Evolutionary conservation across 2,888 invertebrate genomes (phyloP).

Genomic region (Drosophila melanocephala): DNA sequence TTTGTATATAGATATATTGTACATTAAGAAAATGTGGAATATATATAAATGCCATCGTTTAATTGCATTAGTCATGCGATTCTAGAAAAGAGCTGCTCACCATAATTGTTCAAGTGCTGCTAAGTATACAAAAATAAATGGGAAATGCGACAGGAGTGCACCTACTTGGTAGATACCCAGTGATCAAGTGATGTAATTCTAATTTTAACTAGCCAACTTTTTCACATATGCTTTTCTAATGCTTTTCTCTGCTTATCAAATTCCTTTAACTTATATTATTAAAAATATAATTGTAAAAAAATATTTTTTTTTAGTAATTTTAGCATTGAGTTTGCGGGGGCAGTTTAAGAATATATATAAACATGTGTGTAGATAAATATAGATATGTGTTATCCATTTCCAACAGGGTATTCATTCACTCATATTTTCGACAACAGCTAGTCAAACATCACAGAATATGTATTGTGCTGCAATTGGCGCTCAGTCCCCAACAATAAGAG

Average conservation of each 20-base stretch:
- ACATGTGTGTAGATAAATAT: neutral
- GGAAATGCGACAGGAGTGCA: neutral
- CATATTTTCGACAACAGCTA: neutral
- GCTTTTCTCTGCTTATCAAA: neutral
- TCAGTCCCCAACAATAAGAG: neutral
- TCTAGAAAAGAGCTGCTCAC: constrained; percentile 18
- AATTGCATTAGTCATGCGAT: constrained; percentile 50
- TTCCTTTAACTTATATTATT: neutral
- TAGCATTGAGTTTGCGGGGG: neutral
- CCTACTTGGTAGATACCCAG: neutral
- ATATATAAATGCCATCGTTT: constrained; percentile 15
- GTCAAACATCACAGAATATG: constrained; percentile 9
- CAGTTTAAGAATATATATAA: too few relatives aligned
- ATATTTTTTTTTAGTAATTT: neutral
- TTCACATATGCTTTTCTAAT: neutral
- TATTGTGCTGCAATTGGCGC: neutral
- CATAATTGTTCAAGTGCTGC: constrained; percentile 13
- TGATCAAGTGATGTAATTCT: neutral
- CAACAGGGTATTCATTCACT: neutral
- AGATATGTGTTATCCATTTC: neutral
- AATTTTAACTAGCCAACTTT: neutral
- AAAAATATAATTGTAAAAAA: neutral
- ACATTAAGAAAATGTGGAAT: constrained; percentile 5
- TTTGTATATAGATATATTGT: constrained; percentile 4
- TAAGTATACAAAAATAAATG: constrained; percentile 3